Conservation (phyloP, 2,797 vertebrate species). For the Cyprinella venusta region DNA sequence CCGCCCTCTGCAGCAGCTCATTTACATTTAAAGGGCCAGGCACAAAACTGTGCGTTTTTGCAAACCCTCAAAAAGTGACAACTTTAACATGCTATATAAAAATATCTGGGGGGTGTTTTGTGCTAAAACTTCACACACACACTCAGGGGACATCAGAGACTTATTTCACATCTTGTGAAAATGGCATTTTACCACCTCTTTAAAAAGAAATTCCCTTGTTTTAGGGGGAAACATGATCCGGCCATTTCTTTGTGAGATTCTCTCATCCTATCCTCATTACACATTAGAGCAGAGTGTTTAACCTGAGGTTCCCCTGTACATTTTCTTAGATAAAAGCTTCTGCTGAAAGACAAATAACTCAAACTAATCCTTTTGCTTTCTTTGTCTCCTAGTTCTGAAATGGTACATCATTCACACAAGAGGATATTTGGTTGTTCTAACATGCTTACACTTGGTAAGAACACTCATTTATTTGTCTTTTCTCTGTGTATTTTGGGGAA, state of each 20-base stretch:
- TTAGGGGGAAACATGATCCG: not conserved
- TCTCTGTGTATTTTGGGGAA: conserved; percentile 17
- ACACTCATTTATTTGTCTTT: conserved; percentile 29
- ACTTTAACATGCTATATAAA: too few species aligned
- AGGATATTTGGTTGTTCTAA: conserved; percentile 21
- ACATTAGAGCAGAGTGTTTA: not conserved
- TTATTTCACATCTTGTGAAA: too few species aligned
- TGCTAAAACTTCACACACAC: too few species aligned
- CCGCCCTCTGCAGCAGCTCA: too few species aligned
- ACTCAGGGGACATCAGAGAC: too few species aligned
- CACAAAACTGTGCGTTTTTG: too few species aligned
- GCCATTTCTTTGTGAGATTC: not conserved
- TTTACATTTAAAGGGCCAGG: too few species aligned
- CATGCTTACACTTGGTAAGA: conserved; percentile 30
- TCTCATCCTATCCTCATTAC: not conserved
- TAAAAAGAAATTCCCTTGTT: not conserved
- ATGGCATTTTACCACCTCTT: too few species aligned
- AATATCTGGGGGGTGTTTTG: too few species aligned
- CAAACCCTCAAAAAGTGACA: too few species aligned
- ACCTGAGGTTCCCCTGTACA: not conserved
- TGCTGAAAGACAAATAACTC: conserved; percentile 35
- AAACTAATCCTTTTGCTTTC: conserved; percentile 36
- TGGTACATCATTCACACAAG: conserved; percentile 3
- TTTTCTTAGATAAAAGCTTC: conserved; percentile 30
- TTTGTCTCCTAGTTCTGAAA: conserved; percentile 23